Conservation (phyloP, 1,140 invertebrate species). For the Druon quercuslanigerum region DNA sequence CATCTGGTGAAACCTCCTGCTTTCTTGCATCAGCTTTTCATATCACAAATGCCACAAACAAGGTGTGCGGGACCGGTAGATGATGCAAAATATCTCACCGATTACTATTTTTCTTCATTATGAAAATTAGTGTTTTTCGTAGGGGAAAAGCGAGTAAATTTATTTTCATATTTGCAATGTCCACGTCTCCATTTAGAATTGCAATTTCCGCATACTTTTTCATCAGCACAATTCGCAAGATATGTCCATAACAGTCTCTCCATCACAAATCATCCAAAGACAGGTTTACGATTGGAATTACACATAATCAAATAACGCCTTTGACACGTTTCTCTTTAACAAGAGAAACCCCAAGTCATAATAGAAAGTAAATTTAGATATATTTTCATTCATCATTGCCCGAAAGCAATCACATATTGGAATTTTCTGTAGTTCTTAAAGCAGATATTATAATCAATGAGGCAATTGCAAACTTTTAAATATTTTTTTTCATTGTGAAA, state of each 20-base stretch:
- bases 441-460: too few species aligned
- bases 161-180: background rate
- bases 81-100: slow-evolving; percentile 69
- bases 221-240: background rate
- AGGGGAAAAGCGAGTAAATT: background rate
- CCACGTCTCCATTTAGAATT: background rate
- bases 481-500: too few species aligned
- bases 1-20: slow-evolving; percentile 67
- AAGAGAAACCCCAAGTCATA: too few species aligned
- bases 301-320: background rate
- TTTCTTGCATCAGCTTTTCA: slow-evolving; percentile 73
- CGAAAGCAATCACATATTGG: too few species aligned
- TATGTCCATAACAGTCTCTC: background rate
- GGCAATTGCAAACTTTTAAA: too few species aligned
- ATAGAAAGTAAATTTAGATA: too few species aligned
- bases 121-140: slow-evolving; percentile 5
- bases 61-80: slow-evolving; percentile 69
- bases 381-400: too few species aligned
- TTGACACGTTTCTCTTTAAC: too few species aligned
- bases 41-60: slow-evolving; percentile 59
- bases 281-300: background rate
- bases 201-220: background rate
- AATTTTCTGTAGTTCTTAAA: too few species aligned
- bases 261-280: background rate
- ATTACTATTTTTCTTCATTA: slow-evolving; percentile 56